Base-by-base conservation (phyloP, 2,113 vertebrate species). In the Phylloscopus trochiloides region DNA sequence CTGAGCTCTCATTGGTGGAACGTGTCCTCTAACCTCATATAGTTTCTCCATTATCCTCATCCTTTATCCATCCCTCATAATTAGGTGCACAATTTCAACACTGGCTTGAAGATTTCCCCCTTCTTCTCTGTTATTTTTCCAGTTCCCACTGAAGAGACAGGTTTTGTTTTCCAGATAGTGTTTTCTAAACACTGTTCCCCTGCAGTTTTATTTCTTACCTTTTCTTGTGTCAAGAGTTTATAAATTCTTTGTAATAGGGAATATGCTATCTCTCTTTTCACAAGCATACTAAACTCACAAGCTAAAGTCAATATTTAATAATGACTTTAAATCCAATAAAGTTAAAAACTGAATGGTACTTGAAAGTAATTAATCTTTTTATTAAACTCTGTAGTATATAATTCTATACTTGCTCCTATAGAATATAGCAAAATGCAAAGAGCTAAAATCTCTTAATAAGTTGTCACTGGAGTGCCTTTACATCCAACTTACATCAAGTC, bases 241-340 rank as follows among this genome's bases (percentile, higher is more conserved):
- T 66, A 85, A 91, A 67, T 74, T 59, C 22, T 90, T 77, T 79
- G 20, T 21, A 58, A 24, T 18, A 59, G 11, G 57, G 22, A 80
- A 67, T 21, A 7, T 43, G 10, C 19, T 78, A 1, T 29, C 36
- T 92, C 32, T 78, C 17, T 77, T 51, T 50, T 84, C 72, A 71
- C 14, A 52, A 71, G 29, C 40, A 54, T 57, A 29, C 25, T 42
- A 50, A 95, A 94, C 14, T 72, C 38, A 43, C 17, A 51, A 57
- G 34, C 51, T 32, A 63, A 40, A 36, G 58, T 66, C 42, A 70
- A 6, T 74, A 31, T 38, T 90, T 83, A 86, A 63, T 65, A 91
- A 70, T 55, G 83, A 93, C 51, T 97, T 68, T 78, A 93, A 96
- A 86, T 52, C 28, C 73, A 80, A 47, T 48, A 47, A 86, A 74